Base-by-base conservation (phyloP, 2,797 vertebrate species). In the Sebastes melanostomus region DNA sequence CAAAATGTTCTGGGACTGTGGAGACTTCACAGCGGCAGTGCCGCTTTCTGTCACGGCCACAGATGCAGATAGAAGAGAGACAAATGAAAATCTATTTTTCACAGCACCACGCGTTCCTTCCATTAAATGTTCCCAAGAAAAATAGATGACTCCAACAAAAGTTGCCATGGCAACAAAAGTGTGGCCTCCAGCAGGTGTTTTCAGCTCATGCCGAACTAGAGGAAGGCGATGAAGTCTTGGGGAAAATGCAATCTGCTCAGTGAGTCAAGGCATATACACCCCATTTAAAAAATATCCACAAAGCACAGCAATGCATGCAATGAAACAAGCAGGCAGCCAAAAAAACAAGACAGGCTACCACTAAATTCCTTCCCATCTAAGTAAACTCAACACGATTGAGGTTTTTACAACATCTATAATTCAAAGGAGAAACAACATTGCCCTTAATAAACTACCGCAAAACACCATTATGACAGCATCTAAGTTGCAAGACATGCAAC, bases 101-200 rank as follows among this genome's bases (percentile, higher is more conserved):
- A 81, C 74, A 63, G 67, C 77, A 56, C 77, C 56, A 52, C 36
- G 1, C 46, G 13, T 75, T 89, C 61, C 71, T 78, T 75, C 84
- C 79, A 88, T 87, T 90, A 69, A 90, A 84, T 46, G 81, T 74
- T 89, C 58, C 82, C 56, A 27, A 78, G 82, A 78, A 82, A 88
- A 85, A 88, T 32, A 84, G 78, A 88, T 65, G 77, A 88, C 67
- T 84, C 81, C 61, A 86, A 89, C 81, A 84, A 84, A 85, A 74
- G 92, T 89, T 89, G 67, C 90, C 91, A 92, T 82, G 75, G 92
- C 77, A 90, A 95, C 93, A 63, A 62, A 85, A 79, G 77, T 36
- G 78, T 65, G 84, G 88, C 83, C 83, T 92, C 79, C 87, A 82
- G 83, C 86, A 90, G 85, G 86, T 88, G 86, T 87, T 92, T 91